phyloP scores from a whole-genome alignment of 2,113 vertebrate species.

The Neomonachus schauinslandi region DNA sequence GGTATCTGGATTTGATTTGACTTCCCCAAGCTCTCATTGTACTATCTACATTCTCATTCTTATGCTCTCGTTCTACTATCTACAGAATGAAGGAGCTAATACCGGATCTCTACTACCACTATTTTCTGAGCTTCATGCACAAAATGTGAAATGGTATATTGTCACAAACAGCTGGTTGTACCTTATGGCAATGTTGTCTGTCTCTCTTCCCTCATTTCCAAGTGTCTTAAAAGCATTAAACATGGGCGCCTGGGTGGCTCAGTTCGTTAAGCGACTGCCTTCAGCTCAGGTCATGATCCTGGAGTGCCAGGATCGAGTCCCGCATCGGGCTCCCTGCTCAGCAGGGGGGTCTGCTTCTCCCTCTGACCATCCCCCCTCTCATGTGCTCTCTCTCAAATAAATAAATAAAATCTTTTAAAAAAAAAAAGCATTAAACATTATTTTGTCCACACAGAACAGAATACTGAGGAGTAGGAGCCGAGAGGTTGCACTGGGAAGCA shows the following conservation, averaged over 20 bases:
- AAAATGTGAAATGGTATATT: background rate
- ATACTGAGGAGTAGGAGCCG: background rate
- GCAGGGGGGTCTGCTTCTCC: too few species aligned
- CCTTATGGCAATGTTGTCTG: background rate
- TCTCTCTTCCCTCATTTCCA: conserved; percentile 19
- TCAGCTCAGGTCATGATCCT: too few species aligned
- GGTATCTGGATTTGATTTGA: background rate
- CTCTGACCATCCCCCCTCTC: too few species aligned
- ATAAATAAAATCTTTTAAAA: too few species aligned
- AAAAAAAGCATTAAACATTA: background rate
- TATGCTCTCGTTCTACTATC: background rate
- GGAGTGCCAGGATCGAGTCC: too few species aligned
- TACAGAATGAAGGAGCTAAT: background rate
- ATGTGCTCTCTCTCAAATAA: too few species aligned
- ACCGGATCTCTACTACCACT: background rate
- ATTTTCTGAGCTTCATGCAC: background rate
- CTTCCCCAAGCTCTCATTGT: background rate
- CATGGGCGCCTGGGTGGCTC: too few species aligned
- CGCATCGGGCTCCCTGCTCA: too few species aligned
- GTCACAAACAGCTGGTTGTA: background rate
- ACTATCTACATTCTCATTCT: background rate
- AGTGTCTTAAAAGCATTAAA: background rate
- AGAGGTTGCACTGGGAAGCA: background rate
- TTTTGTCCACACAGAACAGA: background rate
- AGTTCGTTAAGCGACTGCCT: too few species aligned